Evolutionary conservation across 2,797 vertebrate genomes (phyloP).

Genomic region (Liasis olivaceus): DNA sequence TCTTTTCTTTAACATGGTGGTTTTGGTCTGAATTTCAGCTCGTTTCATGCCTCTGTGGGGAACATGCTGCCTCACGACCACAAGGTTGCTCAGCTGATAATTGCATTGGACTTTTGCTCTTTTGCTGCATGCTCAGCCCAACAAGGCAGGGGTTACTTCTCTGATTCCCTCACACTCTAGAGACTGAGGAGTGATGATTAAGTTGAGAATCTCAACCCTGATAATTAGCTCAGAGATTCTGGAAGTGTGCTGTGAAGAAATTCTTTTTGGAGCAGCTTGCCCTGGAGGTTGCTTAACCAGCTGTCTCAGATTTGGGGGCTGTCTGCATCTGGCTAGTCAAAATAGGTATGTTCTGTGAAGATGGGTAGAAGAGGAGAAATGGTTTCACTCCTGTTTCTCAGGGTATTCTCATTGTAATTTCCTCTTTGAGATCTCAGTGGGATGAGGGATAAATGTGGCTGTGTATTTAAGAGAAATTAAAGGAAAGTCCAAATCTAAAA

Average conservation of each 20-base stretch:
- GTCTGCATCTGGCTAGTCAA: conserved; percentile 66
- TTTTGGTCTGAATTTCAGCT: conserved; percentile 44
- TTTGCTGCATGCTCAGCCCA: conserved; percentile 55
- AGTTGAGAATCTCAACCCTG: conserved; percentile 75
- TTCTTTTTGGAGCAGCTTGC: conserved; percentile 69
- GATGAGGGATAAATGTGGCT: conserved; percentile 1
- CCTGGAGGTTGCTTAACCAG: conserved; percentile 71
- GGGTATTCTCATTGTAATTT: conserved; percentile 47
- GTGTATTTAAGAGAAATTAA: conserved; percentile 38
- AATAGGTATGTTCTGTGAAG: conserved; percentile 47
- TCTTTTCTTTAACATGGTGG: conserved; percentile 45
- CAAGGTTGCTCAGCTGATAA: conserved; percentile 38
- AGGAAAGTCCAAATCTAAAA: fast-evolving
- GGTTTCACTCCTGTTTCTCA: conserved; percentile 41
- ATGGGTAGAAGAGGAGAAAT: not conserved
- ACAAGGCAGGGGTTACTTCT: conserved; percentile 74
- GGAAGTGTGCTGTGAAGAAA: conserved; percentile 66
- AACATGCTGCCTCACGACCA: conserved; percentile 34
- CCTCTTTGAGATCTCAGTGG: conserved; percentile 41
- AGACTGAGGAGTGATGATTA: conserved; percentile 76
- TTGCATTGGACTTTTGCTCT: conserved; percentile 53
- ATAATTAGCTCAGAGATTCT: conserved; percentile 81
- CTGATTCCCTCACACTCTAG: conserved; percentile 69
- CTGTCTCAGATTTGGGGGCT: conserved; percentile 71
- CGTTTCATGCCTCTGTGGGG: conserved; percentile 38